phyloP scores from a whole-genome alignment of 2,113 vertebrate genomes.

The Myanophis thanlyinensis region DNA sequence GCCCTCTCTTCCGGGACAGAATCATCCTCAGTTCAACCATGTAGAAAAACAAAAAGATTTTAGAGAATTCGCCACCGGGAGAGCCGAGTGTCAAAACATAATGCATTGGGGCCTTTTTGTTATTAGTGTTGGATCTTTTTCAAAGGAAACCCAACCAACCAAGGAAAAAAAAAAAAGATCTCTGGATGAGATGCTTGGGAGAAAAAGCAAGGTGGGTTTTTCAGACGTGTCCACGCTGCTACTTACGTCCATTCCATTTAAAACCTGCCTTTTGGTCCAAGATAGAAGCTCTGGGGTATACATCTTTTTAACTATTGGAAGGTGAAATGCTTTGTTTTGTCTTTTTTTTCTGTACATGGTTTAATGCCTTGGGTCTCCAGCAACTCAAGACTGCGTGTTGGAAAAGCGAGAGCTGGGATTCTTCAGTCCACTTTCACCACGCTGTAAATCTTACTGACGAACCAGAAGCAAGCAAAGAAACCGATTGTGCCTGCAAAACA shows the following conservation, averaged over 20 bases:
- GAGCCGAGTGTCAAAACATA: background rate
- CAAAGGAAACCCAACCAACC: background rate
- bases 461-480: conserved; percentile 92
- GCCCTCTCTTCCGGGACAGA: conserved; percentile 40
- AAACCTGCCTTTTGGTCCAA: conserved; percentile 38
- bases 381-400: conserved; percentile 43
- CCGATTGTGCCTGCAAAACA: conserved; percentile 82
- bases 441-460: conserved; percentile 93
- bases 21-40: conserved; percentile 50
- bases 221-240: conserved; percentile 17
- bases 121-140: conserved; percentile 10
- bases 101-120: conserved; percentile 25
- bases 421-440: conserved; percentile 90
- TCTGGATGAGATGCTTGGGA: background rate
- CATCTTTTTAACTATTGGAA: conserved; percentile 31
- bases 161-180: background rate
- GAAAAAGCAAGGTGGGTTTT: conserved; percentile 16
- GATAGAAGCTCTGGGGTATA: conserved; percentile 29
- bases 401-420: conserved; percentile 37
- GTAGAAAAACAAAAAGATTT: conserved; percentile 7
- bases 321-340: conserved; percentile 40
- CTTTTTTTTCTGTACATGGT: conserved; percentile 48
- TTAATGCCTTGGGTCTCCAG: conserved; percentile 44
- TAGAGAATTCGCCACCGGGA: conserved; percentile 12
- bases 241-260: conserved; percentile 27